Percentiles rank a stretch among this genome's conserved stretches.
Evolutionary conservation across 2,797 vertebrate genomes (phyloP).

Genomic region (Enteromius radiatus): DNA sequence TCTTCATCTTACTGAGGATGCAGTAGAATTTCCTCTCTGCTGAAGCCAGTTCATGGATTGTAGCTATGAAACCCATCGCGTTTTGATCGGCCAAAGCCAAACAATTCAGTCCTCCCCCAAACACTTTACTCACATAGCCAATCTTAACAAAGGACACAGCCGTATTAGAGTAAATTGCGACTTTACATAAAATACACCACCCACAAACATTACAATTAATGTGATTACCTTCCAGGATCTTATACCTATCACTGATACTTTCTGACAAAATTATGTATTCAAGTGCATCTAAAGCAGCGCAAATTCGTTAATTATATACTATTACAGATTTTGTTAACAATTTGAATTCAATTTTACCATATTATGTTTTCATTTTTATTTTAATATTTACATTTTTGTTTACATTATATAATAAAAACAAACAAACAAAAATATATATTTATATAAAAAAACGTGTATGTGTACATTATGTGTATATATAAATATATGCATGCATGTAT

Average conservation of each 20-base stretch:
- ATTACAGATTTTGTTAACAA: background rate
- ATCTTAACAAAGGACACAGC: conserved; percentile 67
- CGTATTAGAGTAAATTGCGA: background rate
- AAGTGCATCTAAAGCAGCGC: background rate
- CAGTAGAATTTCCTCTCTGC: conserved; percentile 89
- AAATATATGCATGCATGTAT: too few species aligned
- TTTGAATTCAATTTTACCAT: background rate
- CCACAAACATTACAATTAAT: background rate
- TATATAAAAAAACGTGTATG: too few species aligned
- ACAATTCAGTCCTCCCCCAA: conserved; percentile 85
- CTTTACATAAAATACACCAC: background rate
- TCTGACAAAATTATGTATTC: background rate
- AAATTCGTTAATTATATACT: background rate
- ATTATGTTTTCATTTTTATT: background rate
- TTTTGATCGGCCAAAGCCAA: conserved; percentile 87
- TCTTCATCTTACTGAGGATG: conserved; percentile 83
- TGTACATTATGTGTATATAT: too few species aligned
- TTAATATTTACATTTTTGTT: background rate
- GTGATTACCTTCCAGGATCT: background rate
- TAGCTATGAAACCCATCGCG: conserved; percentile 90
- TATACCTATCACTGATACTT: background rate
- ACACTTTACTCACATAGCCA: conserved; percentile 88
- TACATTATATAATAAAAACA: too few species aligned
- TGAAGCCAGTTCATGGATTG: conserved; percentile 90
- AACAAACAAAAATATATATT: too few species aligned